Base-by-base conservation (phyloP, 1,140 invertebrate genomes). In the Geopemphigus sp. region DNA sequence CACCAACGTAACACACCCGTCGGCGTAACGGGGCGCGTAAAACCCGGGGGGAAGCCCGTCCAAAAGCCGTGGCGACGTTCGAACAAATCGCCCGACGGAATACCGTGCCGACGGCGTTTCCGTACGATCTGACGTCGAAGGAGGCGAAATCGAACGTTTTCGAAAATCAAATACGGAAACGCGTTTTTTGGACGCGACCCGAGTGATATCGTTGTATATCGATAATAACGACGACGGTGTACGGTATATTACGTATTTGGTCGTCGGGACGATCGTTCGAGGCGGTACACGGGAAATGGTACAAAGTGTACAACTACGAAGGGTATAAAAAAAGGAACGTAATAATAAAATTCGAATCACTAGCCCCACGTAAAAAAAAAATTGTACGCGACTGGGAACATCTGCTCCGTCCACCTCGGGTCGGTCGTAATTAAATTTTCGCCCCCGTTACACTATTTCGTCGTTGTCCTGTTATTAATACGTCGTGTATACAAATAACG, bases 401-500 rank as follows among this genome's bases (percentile, higher is more conserved):
- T 70, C 66, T 70, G 66, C 66, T 70, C 66, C 19, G 66, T 53
- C 66, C 66, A 26, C 66, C 66, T 26, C 66, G 15, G 24, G 26
- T n/a, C 17, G 15, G 47, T 70, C 22, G 50, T 53, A 70, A 70
- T 70, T 53, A 70, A 70, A 53, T 53, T 53, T 70, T 15, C 24
- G n/a, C n/a, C n/a, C n/a, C n/a, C 14, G 10, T 47, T 4, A 39
- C 32, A 39, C 32, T 39, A 39, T 8, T 57, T 22, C 1, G 4
- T 22, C 22, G 22, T 59, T 54, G 10, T 24, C 6, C 8, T 22
- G 68, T 72, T 72, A 72, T 61, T 78, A 61, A 61, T 47, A 78
- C 39, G 54, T 78, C 56, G 50, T n/a, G n/a, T 29, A 63, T 63
- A 45, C 32, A 63, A 63, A 78, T 78, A 78, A 78, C 19, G 74